Percentiles rank a stretch among this genome's conserved stretches.
These are phyloP conservation scores for Perizoma flavofasciatum DNA, from an alignment of 2,888 invertebrate species.

Conservation along the genomic window DNA sequence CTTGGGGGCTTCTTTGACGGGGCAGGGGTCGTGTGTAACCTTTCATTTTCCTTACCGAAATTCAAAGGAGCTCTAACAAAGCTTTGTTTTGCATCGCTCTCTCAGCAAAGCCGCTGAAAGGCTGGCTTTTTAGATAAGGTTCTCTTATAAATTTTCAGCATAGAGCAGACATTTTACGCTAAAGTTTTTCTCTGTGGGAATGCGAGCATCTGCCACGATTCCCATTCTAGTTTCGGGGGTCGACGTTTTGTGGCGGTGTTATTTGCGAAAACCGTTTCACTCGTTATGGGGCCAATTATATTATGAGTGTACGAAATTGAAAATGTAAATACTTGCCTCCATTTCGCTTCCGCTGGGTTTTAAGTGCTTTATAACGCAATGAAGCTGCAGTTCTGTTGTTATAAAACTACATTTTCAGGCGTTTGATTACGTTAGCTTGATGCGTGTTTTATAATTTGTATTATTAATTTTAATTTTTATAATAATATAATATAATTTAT, in stretches of 20 bases:
- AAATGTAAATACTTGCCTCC: conserved; percentile 47
- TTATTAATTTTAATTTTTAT: conserved; percentile 9
- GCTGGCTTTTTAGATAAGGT: conserved; percentile 81
- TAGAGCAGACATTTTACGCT: conserved; percentile 67
- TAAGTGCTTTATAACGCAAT: conserved; percentile 47
- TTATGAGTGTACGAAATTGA: conserved; percentile 51
- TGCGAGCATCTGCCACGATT: conserved; percentile 69
- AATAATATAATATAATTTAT: too few species aligned
- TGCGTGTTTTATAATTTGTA: conserved; percentile 6
- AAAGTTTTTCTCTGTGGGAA: conserved; percentile 75
- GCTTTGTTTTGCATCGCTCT: conserved; percentile 82
- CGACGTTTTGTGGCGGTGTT: conserved; percentile 58
- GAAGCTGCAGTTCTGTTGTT: conserved; percentile 24
- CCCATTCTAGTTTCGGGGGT: conserved; percentile 67
- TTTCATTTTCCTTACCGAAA: conserved; percentile 82
- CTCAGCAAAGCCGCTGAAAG: conserved; percentile 74
- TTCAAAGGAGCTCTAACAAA: conserved; percentile 81
- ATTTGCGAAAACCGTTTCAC: conserved; percentile 59
- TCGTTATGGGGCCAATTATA: conserved; percentile 59
- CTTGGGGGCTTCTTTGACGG: conserved; percentile 75
- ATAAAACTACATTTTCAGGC: conserved; percentile 22
- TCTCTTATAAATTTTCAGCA: conserved; percentile 77
- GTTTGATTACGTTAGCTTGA: conserved; percentile 14
- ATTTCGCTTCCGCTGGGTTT: conserved; percentile 36
- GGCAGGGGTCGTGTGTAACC: conserved; percentile 72